A percentile compares a stretch with the other conserved stretches of the same genome.
Conservation (phyloP, 2,797 vertebrate species). For the Pelobates cultripes region DNA sequence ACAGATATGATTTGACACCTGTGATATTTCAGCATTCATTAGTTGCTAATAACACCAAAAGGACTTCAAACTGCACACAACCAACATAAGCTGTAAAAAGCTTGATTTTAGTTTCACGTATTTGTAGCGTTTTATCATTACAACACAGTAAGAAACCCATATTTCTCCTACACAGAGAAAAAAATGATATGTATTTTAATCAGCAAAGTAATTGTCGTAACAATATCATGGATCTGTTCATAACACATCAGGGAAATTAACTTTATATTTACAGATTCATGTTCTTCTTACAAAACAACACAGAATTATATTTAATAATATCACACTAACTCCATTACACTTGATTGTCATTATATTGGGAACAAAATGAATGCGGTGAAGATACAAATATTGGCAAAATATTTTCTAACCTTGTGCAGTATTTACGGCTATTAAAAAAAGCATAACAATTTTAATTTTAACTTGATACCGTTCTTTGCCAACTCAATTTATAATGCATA, state of each 20-base stretch:
- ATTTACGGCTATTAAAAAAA: constrained; percentile 1
- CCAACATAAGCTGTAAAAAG: constrained; percentile 61
- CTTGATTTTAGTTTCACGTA: constrained; percentile 56
- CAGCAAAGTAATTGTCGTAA: constrained; percentile 52
- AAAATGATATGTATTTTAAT: constrained; percentile 58
- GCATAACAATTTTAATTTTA: constrained; percentile 14
- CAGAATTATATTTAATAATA: constrained; percentile 43
- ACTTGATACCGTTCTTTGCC: constrained; percentile 13
- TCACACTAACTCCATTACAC: constrained; percentile 38
- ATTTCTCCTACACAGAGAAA: constrained; percentile 52
- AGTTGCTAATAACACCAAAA: constrained; percentile 76
- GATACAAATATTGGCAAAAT: constrained; percentile 28
- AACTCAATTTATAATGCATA: constrained; percentile 45
- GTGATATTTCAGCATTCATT: constrained; percentile 80
- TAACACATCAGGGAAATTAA: constrained; percentile 53
- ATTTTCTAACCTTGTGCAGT: constrained; percentile 13
- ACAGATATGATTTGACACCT: constrained; percentile 87
- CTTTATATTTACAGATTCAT: constrained; percentile 52
- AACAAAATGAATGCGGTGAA: constrained; percentile 26
- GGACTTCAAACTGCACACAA: constrained; percentile 68
- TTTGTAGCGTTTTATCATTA: constrained; percentile 64
- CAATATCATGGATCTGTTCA: constrained; percentile 47
- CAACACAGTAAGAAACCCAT: constrained; percentile 63
- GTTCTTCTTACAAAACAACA: constrained; percentile 34
- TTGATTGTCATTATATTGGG: constrained; percentile 34